Base-by-base conservation (phyloP, 2,113 vertebrate genomes). In the Centropus unirufus region DNA sequence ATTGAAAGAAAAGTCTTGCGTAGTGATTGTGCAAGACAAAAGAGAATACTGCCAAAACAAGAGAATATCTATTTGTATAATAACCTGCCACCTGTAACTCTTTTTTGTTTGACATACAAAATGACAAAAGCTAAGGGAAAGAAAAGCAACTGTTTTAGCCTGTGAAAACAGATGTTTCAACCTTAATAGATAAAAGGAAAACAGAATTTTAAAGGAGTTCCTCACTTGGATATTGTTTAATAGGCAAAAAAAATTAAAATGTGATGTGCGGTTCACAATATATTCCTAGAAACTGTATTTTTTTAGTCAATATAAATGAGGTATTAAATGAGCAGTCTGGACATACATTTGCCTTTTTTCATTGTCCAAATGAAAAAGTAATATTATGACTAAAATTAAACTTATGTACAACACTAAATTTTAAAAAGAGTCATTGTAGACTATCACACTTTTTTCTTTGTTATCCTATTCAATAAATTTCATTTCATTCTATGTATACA, bases 401-500 rank as follows among this genome's bases (percentile, higher is more conserved):
- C 27, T 14, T 83, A 8, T 11, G 17, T 51, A 12, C 10, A 62
- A 7, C 16, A 34, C 26, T 16, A 30, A 67, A 32, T 39, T 36
- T 36, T 15, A 5, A 21, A 47, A 52, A 36, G 30, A 11, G 5
- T 27, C 11, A 12, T 61, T 26, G 12, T 12, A 39, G 8, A 4
- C 12, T 67, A 18, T 44, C 72, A 39, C 4, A 24, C 4, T 70
- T 62, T 77, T 20, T 59, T 14, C 26, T 58, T 82, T 66, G 54
- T 14, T 11, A 24, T 64, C 16, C 9, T 52, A 8, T 47, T 36
- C 9, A 5, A 12, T 29, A 30, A 4, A 8, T 82, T 69, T 61
- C 12, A 10, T 9, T 66, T 7, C 19, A 34, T 61, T 39, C 46
- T 3, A 4, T 8, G 6, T 30, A 10, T 10, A 20, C 2, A 0